Base-by-base conservation (phyloP, 1,140 invertebrate species). In the Brachionus rubens region DNA sequence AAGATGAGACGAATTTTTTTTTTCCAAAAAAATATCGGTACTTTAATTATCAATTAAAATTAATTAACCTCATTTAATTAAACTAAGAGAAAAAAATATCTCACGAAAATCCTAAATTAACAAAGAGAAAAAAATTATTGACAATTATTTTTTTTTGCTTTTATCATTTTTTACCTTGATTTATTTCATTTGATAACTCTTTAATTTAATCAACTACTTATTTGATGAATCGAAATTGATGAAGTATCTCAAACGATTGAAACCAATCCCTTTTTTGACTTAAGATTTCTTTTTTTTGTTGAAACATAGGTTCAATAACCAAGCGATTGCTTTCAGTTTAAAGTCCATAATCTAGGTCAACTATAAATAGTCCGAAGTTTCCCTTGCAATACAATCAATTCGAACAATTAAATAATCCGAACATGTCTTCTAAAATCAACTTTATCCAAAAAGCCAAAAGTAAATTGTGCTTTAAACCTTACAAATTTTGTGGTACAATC, bases 191-290 rank as follows among this genome's bases (percentile, higher is more conserved):
- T 36, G 3, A 9, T 33, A 33, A 59, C 54, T 59, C 36, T 59
- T 59, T 59, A 59, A 59, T 59, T 59, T 59, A 59, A 59, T 40
- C 28, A 59, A 59, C 28, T 59, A 59, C 54, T 36, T 59, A 36
- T 36, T 40, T 59, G 30, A 59, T 33, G 30, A 59, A 36, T 36
- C 33, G 33, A 36, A 36, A 36, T n/a, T n/a, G n/a, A n/a, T n/a
- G n/a, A n/a, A n/a, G n/a, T n/a, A n/a, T 40, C 36, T 40, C 4
- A 40, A 40, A 40, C 12, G 12, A 40, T 40, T 6, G 12, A 40
- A 40, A 40, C 36, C 36, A 40, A 40, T n/a, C n/a, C n/a, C n/a
- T n/a, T n/a, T n/a, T n/a, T n/a, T n/a, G n/a, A n/a, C n/a, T n/a
- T n/a, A n/a, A n/a, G n/a, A n/a, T n/a, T n/a, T n/a, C n/a, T n/a